Evolutionary conservation across 2,113 vertebrate genomes (phyloP).

Genomic region (Rhipidura dahli): DNA sequence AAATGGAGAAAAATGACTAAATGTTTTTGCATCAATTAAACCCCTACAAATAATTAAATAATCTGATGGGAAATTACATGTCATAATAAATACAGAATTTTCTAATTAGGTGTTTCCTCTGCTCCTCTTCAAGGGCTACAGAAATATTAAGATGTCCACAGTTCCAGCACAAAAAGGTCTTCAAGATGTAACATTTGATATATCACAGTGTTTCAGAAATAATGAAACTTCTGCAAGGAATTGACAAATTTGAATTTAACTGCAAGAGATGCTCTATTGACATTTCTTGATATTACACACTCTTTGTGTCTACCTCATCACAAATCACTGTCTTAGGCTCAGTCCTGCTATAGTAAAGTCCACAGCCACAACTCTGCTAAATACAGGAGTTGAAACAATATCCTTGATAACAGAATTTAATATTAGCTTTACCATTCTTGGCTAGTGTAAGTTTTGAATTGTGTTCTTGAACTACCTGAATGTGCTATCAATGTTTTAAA

Average conservation of each 20-base stretch:
- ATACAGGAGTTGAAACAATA: not conserved
- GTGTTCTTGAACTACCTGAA: not conserved
- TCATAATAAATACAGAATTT: not conserved
- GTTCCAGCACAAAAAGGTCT: not conserved
- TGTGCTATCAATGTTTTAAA: not conserved
- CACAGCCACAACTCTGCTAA: not conserved
- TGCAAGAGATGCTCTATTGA: not conserved
- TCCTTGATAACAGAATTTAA: not conserved
- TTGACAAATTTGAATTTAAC: not conserved
- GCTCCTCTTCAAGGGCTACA: not conserved
- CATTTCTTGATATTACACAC: not conserved
- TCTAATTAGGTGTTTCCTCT: not conserved
- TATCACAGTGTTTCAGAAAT: not conserved
- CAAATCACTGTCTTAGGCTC: not conserved
- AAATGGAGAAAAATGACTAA: not conserved
- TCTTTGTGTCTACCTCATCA: not conserved
- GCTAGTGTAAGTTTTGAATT: not conserved
- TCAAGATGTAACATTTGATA: not conserved
- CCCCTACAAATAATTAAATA: not conserved
- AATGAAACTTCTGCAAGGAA: not conserved
- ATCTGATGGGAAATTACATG: not conserved
- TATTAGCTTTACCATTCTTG: not conserved
- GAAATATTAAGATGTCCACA: not conserved
- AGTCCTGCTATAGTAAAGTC: not conserved
- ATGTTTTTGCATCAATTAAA: not conserved